Conservation (phyloP, 2,797 vertebrate species). For the Acrocephalus scirpaceus region DNA sequence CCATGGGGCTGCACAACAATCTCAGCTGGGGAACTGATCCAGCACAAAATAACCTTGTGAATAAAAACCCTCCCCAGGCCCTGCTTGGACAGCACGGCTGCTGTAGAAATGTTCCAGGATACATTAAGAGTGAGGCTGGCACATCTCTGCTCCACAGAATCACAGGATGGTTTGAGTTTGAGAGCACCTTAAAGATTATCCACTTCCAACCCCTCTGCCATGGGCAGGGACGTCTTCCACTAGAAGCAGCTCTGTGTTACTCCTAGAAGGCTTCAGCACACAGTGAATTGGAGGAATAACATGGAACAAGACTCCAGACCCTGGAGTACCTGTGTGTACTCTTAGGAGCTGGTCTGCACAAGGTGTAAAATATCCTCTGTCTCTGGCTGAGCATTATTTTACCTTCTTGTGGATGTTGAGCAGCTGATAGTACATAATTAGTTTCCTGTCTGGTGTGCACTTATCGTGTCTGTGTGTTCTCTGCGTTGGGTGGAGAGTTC, state of each 20-base stretch:
- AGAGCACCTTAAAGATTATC: neutral
- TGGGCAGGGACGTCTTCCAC: neutral
- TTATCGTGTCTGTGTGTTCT: neutral
- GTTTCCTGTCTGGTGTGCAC: neutral
- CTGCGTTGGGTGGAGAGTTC: neutral
- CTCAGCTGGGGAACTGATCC: neutral
- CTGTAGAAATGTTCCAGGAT: rapidly evolving
- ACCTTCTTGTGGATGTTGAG: neutral
- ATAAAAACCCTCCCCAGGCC: neutral
- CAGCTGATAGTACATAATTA: neutral
- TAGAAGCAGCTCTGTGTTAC: neutral
- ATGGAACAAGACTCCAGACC: neutral
- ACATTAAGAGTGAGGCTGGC: neutral
- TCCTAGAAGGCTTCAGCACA: neutral
- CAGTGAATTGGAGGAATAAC: neutral
- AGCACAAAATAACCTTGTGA: neutral
- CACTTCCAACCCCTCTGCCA: neutral
- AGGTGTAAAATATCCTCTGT: neutral
- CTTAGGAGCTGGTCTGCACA: neutral
- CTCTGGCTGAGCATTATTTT: neutral
- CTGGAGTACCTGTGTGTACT: neutral
- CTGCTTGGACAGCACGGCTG: rapidly evolving
- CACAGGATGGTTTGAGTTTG: neutral
- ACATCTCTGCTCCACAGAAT: neutral
- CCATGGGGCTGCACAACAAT: neutral